Evolutionary conservation across 2,888 invertebrate species (phyloP).

Genomic region (Yponomeuta evonymella): DNA sequence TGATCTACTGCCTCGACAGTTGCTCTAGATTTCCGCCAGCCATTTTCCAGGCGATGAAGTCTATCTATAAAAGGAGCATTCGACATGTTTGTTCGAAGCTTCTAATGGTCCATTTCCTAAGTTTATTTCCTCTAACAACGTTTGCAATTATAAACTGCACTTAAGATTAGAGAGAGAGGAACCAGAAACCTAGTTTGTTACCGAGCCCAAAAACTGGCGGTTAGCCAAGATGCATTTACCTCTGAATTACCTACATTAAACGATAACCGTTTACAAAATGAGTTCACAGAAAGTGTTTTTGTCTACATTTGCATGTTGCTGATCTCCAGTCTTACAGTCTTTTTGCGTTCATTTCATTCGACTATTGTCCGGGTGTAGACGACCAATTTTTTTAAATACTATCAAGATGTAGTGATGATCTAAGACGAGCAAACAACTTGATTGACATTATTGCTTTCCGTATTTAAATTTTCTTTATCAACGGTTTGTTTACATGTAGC

Average conservation of each 20-base stretch:
- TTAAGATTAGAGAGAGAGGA: not conserved
- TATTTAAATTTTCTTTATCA: no score
- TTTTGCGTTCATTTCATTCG: no score
- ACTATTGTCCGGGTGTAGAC: no score
- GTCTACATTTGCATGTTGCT: not conserved
- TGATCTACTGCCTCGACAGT: not conserved
- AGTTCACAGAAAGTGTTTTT: not conserved
- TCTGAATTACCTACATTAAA: not conserved
- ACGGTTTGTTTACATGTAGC: no score
- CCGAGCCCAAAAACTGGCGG: not conserved
- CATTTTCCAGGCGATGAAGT: not conserved
- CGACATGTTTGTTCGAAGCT: not conserved
- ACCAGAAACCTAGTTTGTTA: not conserved
- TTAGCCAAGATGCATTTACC: not conserved
- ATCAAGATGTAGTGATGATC: no score
- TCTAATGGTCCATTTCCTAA: not conserved
- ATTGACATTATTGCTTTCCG: no score
- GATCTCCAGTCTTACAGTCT: no score
- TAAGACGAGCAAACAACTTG: no score
- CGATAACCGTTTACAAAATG: not conserved
- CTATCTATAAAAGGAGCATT: not conserved
- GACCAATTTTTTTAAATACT: no score
- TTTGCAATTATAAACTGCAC: not conserved
- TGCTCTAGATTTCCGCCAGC: not conserved
- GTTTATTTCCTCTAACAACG: conserved; percentile 1